These are phyloP conservation scores for Podocnemis expansa DNA, from an alignment of 2,113 vertebrate genomes.

Conservation along the genomic window DNA sequence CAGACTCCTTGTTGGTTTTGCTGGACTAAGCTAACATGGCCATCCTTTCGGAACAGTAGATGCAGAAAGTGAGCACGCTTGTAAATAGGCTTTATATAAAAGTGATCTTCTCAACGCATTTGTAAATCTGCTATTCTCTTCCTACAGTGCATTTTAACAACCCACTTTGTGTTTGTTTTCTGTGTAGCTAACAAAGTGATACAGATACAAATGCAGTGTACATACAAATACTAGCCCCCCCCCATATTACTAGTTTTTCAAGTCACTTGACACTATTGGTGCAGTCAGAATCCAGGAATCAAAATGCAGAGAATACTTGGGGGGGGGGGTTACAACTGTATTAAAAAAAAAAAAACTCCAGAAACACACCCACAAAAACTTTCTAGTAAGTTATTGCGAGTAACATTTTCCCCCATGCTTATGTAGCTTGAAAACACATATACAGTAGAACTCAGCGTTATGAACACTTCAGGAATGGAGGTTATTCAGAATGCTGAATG, in stretches of 20 bases:
- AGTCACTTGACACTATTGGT: not conserved
- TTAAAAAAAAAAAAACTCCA: not conserved
- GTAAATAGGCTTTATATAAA: not conserved
- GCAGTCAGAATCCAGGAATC: not conserved
- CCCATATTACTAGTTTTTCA: not conserved
- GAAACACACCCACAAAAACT: not conserved
- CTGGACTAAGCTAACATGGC: too few relatives aligned
- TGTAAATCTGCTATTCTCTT: not conserved
- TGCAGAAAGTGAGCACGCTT: not conserved
- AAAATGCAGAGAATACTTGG: not conserved
- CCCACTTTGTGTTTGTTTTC: constrained; percentile 9
- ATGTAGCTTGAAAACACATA: not conserved
- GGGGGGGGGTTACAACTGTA: not conserved
- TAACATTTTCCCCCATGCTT: not conserved
- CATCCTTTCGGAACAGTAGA: too few relatives aligned
- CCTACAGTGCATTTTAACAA: not conserved
- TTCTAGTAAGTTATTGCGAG: not conserved
- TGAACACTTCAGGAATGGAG: too few relatives aligned
- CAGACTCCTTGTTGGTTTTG: too few relatives aligned
- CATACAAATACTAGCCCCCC: not conserved
- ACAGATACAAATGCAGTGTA: constrained; percentile 8
- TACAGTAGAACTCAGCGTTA: not conserved
- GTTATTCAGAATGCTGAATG: too few relatives aligned
- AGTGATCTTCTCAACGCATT: not conserved
- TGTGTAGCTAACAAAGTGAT: not conserved